Evolutionary conservation across 2,113 vertebrate species (phyloP).

Genomic region (Hiodon alosoides): DNA sequence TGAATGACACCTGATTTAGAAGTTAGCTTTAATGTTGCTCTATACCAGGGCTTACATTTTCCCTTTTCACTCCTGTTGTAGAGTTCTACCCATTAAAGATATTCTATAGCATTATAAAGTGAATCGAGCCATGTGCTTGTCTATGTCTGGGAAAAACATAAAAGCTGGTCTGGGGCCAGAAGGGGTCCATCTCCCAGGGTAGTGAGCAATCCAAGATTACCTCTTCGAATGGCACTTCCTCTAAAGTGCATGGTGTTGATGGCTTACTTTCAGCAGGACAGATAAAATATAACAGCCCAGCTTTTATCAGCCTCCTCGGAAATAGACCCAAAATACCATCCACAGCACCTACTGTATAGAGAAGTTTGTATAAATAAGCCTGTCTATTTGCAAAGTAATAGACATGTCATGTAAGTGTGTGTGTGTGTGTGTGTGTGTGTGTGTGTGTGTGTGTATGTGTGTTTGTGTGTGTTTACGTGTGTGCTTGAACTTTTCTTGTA

Average conservation of each 20-base stretch:
- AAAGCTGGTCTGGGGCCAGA: not conserved
- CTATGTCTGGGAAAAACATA: no score
- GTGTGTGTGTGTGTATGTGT: slow-evolving; percentile 10
- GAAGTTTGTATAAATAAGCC: slow-evolving; percentile 54
- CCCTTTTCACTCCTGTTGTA: no score
- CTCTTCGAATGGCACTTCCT: slow-evolving; percentile 66
- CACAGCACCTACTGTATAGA: slow-evolving; percentile 62
- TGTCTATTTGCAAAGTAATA: slow-evolving; percentile 7
- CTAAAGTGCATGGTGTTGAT: slow-evolving; percentile 70
- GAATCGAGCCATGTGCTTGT: no score
- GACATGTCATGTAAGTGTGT: slow-evolving; percentile 34
- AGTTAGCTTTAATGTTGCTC: no score
- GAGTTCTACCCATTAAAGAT: no score
- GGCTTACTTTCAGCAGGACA: slow-evolving; percentile 65
- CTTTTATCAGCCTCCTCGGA: slow-evolving; percentile 57
- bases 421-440: slow-evolving; percentile 13
- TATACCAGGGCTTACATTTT: no score
- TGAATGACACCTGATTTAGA: no score
- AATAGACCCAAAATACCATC: slow-evolving; percentile 55
- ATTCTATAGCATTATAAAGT: no score
- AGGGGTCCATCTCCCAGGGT: not conserved
- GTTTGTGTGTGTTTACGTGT: slow-evolving; percentile 3
- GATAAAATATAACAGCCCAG: slow-evolving; percentile 58
- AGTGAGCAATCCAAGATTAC: slow-evolving; percentile 41
- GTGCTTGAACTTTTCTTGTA: slow-evolving; percentile 5